Evolutionary conservation across 2,113 vertebrate genomes (phyloP), one percentile per base, ranked within the genome.

Genomic region (Tupaia tana): DNA sequence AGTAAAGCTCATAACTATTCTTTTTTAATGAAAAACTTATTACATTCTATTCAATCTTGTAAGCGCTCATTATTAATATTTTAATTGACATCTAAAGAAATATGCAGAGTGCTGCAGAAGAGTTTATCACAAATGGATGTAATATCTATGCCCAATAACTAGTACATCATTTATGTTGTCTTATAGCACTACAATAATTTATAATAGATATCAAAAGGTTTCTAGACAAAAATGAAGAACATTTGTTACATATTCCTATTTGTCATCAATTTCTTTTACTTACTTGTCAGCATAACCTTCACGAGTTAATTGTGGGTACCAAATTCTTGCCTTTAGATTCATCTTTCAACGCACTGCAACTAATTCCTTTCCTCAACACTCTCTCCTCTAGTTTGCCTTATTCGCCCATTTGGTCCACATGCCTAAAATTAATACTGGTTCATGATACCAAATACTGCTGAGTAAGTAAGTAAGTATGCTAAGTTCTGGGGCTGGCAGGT

Each of bases 71-170:
- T 83, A 71, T 79, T 83, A 78, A 18, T 84, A 67, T 95, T 91
- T 78, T 91, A 79, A 94, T 25, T 85, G 31, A 93, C 85, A 91
- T 66, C 91, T 29, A 56, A 84, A 89, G 86, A 81, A 91, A 82
- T 79, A 4, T 80, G 73, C n/a, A 56, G 70, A 27, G n/a, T 75
- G 20, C 27, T 29, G 18, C 19, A 27, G 43, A 20, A 73, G 1
- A 43, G 9, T 13, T 59, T 43, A 24, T n/a, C 12, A 18, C 63
- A 34, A 43, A 29, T 0, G 25, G 43, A 59, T 24, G 52, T 7
- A 12, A 34, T 54, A 13, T 52, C 25, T 59, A 15, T 3, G 59
- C 12, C 14, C 4, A 0, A 4, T 16, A 74, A 75, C 18, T 14
- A 18, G 83, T 7, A 22, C 5, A 34, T 83, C 9, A 1, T n/a